phyloP scores from a whole-genome alignment of 37 sponge, comb jelly and placozoan genomes.

The Crambe crambe region DNA sequence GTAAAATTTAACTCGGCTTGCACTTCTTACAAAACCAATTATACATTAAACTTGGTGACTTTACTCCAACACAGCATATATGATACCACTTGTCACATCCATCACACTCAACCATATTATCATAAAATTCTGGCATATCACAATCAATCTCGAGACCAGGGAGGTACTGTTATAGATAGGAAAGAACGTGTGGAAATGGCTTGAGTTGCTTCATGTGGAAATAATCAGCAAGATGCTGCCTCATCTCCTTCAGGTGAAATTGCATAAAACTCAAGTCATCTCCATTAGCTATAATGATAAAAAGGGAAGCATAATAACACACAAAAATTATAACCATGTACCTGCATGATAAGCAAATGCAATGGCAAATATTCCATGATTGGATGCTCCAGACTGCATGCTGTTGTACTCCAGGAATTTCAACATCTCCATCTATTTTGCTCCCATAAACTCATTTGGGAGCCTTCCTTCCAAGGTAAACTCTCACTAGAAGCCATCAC shows the following conservation, averaged over 20 bases:
- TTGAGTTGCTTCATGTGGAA: background rate
- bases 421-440: too few relatives aligned
- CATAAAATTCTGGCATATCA: background rate
- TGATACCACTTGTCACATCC: background rate
- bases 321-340: too few relatives aligned
- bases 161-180: background rate
- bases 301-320: too few relatives aligned
- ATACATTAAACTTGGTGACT: background rate
- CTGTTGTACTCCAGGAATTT: too few relatives aligned
- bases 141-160: background rate
- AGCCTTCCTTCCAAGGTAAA: too few relatives aligned
- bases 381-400: too few relatives aligned
- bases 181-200: background rate
- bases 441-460: too few relatives aligned
- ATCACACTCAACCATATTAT: background rate
- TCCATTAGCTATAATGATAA: background rate
- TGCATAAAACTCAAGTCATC: background rate
- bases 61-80: background rate
- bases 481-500: too few relatives aligned
- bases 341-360: too few relatives aligned
- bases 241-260: background rate
- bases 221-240: background rate
- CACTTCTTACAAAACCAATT: background rate
- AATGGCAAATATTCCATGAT: too few relatives aligned
- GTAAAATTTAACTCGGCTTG: background rate